phyloP scores from a whole-genome alignment of 2,888 invertebrate genomes.

The Agrotis puta region DNA sequence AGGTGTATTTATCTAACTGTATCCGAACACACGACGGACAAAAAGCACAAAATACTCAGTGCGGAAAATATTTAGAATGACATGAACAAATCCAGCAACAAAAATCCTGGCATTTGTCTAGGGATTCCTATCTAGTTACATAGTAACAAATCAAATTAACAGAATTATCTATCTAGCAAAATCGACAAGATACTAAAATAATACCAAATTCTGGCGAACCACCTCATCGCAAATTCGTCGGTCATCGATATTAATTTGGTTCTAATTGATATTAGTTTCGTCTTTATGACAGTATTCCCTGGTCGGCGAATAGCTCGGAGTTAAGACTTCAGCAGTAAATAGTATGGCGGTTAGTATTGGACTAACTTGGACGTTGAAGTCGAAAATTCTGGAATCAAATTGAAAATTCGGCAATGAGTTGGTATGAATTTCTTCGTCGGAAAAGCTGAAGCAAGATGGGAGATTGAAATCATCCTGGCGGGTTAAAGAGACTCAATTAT shows the following conservation, averaged over 20 bases:
- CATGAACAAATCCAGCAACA: neutral
- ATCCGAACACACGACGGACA: too few species aligned
- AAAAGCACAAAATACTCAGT: too few species aligned
- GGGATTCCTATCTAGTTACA: neutral
- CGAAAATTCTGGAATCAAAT: slow-evolving; percentile 4
- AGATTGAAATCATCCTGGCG: too few species aligned
- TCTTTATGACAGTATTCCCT: slow-evolving; percentile 42
- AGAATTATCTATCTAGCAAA: neutral
- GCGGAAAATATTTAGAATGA: too few species aligned
- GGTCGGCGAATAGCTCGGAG: slow-evolving; percentile 10
- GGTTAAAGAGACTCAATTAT: neutral
- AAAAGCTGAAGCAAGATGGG: neutral
- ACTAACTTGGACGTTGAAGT: slow-evolving; percentile 22
- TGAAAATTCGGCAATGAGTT: neutral
- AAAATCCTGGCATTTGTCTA: neutral
- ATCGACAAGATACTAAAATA: neutral
- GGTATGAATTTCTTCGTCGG: slow-evolving; percentile 1
- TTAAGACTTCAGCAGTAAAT: slow-evolving; percentile 15
- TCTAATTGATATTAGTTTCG: slow-evolving; percentile 55
- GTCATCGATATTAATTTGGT: slow-evolving; percentile 57
- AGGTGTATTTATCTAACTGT: too few species aligned
- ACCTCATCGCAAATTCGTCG: slow-evolving; percentile 29
- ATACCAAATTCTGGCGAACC: neutral
- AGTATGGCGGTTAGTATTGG: neutral
- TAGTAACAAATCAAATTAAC: slow-evolving; percentile 17